Evolutionary conservation across 2,797 vertebrate genomes (phyloP).

Genomic region (Oophaga sylvatica): DNA sequence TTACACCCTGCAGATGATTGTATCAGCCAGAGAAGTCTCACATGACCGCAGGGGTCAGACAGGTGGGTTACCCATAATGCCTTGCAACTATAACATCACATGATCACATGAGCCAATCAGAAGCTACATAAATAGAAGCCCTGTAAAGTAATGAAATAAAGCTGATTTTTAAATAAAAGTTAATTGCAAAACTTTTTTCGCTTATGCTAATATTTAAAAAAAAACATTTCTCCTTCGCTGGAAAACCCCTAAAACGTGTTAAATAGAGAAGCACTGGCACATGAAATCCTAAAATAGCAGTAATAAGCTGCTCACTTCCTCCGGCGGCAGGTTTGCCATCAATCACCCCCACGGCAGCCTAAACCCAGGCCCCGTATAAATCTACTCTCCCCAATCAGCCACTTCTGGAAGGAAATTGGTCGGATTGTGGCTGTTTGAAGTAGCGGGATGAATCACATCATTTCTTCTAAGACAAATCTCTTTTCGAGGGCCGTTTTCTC

Average conservation of each 20-base stretch:
- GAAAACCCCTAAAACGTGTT: too few species aligned
- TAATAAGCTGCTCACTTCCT: constrained; percentile 75
- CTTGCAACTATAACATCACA: too few species aligned
- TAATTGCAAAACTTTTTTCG: too few species aligned
- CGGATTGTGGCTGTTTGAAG: constrained; percentile 71
- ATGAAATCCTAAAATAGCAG: constrained; percentile 73
- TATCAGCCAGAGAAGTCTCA: too few species aligned
- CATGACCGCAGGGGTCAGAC: too few species aligned
- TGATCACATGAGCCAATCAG: too few species aligned
- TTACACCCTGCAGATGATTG: too few species aligned
- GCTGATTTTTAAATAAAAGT: too few species aligned
- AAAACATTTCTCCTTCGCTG: not conserved
- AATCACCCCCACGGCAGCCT: constrained; percentile 79
- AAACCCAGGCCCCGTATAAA: constrained; percentile 72
- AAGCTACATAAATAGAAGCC: too few species aligned
- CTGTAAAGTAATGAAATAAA: too few species aligned
- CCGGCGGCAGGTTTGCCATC: constrained; percentile 72
- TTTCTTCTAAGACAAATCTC: constrained; percentile 78
- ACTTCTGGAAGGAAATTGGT: constrained; percentile 83
- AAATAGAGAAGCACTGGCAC: constrained; percentile 67
- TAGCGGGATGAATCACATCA: constrained; percentile 73
- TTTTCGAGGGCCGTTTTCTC: constrained; percentile 75
- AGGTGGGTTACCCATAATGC: too few species aligned
- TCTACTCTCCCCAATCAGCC: constrained; percentile 74
- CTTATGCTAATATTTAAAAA: too few species aligned